Base-by-base conservation (phyloP, 2,113 vertebrate genomes). In the Varanus komodoensis region DNA sequence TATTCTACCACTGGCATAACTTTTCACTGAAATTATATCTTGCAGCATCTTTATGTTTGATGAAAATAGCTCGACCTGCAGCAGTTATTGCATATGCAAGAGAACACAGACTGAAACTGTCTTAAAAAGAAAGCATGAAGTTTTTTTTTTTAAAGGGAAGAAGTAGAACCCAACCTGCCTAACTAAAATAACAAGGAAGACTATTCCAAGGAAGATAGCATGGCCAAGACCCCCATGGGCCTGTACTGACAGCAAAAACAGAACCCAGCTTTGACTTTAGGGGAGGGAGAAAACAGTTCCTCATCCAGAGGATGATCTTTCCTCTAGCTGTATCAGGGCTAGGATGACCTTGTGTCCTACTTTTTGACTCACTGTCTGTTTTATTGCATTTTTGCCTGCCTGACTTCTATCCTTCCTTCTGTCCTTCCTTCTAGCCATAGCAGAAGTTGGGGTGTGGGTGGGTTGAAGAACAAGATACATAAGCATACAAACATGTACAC, bases 21-120 rank as follows among this genome's bases (percentile, higher is more conserved):
- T 92, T 74, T 89, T 89, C 87, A 93, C 91, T 92, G 25, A 91
- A 92, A 73, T 90, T 77, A 92, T 90, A 89, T 93, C 88, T 94
- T 89, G 84, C 84, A 71, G 78, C 91, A 79, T 91, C 91, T 92
- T 93, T 91, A 91, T 83, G 74, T 92, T 95, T 92, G 89, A 81
- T 93, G 92, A 95, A 96, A 95, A 93, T 87, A 79, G 34, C 64
- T 25, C 57, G 23, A 77, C 38, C 73, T 81, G 29, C 12, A 68
- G 44, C 57, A 87, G 52, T 9, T 87, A 48, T 68, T 91, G 92
- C 9, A 92, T 94, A 91, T 93, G 78, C 57, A 27, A 87, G 8
- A 21, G 29, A 90, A 82, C 48, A 73, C 15, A 92, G 34, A 87
- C 19, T 64, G 84, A 91, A 23, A 44, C 11, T 77, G 57, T 52